phyloP scores from a whole-genome alignment of 92 coral and sea anemone genomes.

The Diadumene lineata region DNA sequence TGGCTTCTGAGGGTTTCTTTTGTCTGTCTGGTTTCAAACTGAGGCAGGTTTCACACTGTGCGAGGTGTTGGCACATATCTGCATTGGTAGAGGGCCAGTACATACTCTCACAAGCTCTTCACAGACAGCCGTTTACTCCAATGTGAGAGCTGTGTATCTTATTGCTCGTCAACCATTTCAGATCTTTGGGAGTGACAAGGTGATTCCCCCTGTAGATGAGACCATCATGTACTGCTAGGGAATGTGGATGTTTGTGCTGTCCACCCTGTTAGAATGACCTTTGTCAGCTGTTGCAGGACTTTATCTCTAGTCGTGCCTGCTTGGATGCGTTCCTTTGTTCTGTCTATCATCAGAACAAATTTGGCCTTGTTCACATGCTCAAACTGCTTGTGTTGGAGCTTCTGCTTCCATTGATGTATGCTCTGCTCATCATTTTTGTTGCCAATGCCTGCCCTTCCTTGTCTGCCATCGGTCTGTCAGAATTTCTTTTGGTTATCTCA shows the following conservation, averaged over 20 bases:
- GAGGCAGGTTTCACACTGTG: constrained; percentile 41
- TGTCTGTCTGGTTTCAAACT: constrained; percentile 21
- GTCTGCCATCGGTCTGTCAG: no score
- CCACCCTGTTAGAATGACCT: constrained; percentile 51
- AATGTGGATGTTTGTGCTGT: constrained; percentile 42
- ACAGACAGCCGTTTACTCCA: constrained; percentile 52
- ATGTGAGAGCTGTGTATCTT: constrained; percentile 37
- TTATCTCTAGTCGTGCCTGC: constrained; percentile 33
- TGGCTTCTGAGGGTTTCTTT: constrained; percentile 27
- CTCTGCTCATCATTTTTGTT: no score
- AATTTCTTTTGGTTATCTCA: no score
- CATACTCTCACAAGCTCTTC: constrained; percentile 55
- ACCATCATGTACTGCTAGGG: constrained; percentile 22
- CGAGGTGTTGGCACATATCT: no score
- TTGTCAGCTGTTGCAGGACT: constrained; percentile 35
- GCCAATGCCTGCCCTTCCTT: no score
- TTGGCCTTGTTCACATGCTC: constrained; percentile 48
- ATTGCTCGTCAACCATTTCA: constrained; percentile 16
- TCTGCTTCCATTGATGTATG: no score
- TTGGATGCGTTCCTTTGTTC: constrained; percentile 30
- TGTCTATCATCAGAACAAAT: constrained; percentile 35
- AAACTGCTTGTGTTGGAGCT: constrained; percentile 47
- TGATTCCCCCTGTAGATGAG: constrained; percentile 27
- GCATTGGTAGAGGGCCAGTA: constrained; percentile 54
- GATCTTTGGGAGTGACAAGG: not conserved